Percentiles rank a stretch among this genome's conserved stretches.
These are phyloP conservation scores for Meriones psammophilus DNA, from an alignment of 2,797 vertebrate species.

Conservation along the genomic window DNA sequence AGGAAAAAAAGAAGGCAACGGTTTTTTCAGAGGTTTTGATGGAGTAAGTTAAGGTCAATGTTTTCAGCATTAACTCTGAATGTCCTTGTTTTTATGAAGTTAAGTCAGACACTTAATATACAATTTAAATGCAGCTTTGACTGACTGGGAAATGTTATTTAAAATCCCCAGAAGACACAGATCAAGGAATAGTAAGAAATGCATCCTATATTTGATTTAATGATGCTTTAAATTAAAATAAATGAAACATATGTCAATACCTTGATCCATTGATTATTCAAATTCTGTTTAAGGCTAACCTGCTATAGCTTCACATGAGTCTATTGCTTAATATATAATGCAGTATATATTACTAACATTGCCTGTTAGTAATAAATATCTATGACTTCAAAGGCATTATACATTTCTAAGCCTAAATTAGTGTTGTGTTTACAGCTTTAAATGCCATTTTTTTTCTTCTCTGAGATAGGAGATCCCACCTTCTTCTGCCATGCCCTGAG, in stretches of 20 bases:
- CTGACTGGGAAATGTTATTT: constrained; percentile 78
- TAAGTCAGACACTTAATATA: constrained; percentile 71
- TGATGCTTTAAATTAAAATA: constrained; percentile 81
- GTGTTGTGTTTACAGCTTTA: constrained; percentile 13
- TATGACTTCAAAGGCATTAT: constrained; percentile 39
- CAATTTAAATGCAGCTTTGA: constrained; percentile 77
- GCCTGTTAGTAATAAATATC: constrained; percentile 57
- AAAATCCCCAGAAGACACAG: constrained; percentile 78
- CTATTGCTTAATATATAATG: constrained; percentile 62
- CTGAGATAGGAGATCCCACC: background rate
- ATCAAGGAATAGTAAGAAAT: constrained; percentile 80
- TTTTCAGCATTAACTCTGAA: constrained; percentile 74
- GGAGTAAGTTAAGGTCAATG: constrained; percentile 66
- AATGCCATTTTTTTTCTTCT: constrained; percentile 20
- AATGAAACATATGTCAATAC: constrained; percentile 80
- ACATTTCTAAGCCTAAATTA: background rate
- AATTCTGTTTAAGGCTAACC: constrained; percentile 70
- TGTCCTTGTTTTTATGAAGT: constrained; percentile 76
- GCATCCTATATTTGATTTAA: constrained; percentile 81
- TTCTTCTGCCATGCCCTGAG: background rate
- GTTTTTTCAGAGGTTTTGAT: constrained; percentile 9
- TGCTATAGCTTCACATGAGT: constrained; percentile 29
- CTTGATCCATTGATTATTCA: constrained; percentile 78
- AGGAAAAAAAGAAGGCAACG: constrained; percentile 11
- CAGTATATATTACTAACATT: background rate